Conservation (phyloP, 2,888 invertebrate genomes). For the Spodoptera picta region DNA sequence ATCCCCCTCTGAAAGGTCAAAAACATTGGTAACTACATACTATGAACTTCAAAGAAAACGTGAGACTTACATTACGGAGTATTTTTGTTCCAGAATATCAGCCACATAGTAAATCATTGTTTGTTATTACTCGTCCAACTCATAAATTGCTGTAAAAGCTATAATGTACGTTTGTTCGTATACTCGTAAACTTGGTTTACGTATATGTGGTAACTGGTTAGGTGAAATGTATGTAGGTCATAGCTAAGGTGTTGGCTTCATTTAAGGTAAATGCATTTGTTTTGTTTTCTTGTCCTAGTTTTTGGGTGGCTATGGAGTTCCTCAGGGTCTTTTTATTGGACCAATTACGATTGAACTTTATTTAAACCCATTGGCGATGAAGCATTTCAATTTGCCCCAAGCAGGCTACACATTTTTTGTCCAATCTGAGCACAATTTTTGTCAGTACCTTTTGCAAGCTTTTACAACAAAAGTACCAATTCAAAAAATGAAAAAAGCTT, state of each 20-base stretch:
- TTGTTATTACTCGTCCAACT: conserved; percentile 52
- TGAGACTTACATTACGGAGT: not conserved
- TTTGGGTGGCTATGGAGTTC: too few relatives aligned
- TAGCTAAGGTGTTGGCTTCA: conserved; percentile 5
- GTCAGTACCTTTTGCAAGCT: not conserved
- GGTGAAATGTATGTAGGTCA: conserved; percentile 27
- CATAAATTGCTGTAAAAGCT: conserved; percentile 43
- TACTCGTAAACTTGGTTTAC: conserved; percentile 31
- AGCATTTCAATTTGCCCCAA: too few relatives aligned
- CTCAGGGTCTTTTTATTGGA: too few relatives aligned
- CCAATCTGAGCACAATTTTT: too few relatives aligned
- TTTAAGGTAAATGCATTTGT: not conserved
- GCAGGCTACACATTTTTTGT: too few relatives aligned
- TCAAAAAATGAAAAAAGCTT: not conserved
- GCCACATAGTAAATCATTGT: conserved; percentile 55
- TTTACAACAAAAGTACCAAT: not conserved
- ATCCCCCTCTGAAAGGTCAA: too few relatives aligned
- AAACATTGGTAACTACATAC: too few relatives aligned
- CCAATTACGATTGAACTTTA: too few relatives aligned
- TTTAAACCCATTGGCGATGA: too few relatives aligned
- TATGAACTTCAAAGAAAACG: too few relatives aligned
- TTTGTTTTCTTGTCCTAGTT: too few relatives aligned
- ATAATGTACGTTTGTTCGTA: conserved; percentile 38
- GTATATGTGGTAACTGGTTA: conserved; percentile 16
- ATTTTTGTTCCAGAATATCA: conserved; percentile 24